Conservation (phyloP, 2,888 invertebrate species). For the Trichopria drosophilae region DNA sequence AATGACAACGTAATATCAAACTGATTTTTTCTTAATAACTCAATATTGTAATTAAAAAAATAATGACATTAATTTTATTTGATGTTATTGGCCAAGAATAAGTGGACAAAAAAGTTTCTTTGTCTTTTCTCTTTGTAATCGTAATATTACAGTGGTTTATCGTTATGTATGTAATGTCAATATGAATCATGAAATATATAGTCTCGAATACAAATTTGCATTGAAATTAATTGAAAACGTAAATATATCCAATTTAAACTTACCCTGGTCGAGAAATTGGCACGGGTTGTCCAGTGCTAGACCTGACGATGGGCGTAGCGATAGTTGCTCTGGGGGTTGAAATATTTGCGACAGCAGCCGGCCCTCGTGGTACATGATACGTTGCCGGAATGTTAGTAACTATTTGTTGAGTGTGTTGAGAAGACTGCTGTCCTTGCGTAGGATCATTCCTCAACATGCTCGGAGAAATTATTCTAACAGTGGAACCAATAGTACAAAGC, state of each 20-base stretch:
- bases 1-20: too few species aligned
- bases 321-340: slow-evolving; percentile 71
- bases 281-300: slow-evolving; percentile 49
- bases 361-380: slow-evolving; percentile 63
- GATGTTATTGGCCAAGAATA: too few species aligned
- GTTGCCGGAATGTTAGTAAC: slow-evolving; percentile 55
- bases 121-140: too few species aligned
- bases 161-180: too few species aligned
- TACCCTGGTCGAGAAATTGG: slow-evolving; percentile 52
- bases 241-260: too few species aligned
- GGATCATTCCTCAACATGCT: slow-evolving; percentile 51
- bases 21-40: too few species aligned
- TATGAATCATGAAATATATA: neutral
- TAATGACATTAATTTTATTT: too few species aligned
- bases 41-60: too few species aligned
- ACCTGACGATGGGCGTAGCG: slow-evolving; percentile 60
- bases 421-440: slow-evolving; percentile 43
- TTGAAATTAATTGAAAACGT: slow-evolving; percentile 3
- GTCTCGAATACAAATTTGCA: neutral
- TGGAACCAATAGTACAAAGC: slow-evolving; percentile 53
- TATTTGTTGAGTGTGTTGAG: slow-evolving; percentile 50
- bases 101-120: too few species aligned
- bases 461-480: slow-evolving; percentile 54
- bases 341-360: slow-evolving; percentile 75
- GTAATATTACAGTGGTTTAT: too few species aligned